Percentiles rank a stretch among this genome's conserved stretches.
Evolutionary conservation across 2,888 invertebrate species (phyloP).

Genomic region (Darwinula stevensoni): DNA sequence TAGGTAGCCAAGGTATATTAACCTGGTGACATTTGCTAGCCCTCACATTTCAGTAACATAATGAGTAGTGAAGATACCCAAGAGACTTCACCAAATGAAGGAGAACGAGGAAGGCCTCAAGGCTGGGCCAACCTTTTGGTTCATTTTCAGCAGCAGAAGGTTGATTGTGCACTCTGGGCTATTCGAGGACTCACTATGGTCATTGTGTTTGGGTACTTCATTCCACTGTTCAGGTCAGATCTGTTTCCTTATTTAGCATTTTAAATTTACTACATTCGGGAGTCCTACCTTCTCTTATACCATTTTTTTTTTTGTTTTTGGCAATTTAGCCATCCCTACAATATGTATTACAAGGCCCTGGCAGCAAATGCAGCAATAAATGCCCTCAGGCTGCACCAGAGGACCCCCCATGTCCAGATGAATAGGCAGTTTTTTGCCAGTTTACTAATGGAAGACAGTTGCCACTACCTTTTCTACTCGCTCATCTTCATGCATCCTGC

Average conservation of each 20-base stretch:
- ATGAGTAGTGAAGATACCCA: too few relatives aligned
- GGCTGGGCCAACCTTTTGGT: too few relatives aligned
- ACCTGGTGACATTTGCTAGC: too few relatives aligned
- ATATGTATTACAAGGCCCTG: constrained; percentile 66
- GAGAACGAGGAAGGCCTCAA: too few relatives aligned
- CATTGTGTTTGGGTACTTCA: constrained; percentile 49
- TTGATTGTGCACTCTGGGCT: constrained; percentile 60
- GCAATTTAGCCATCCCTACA: constrained; percentile 42
- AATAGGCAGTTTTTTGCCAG: constrained; percentile 49
- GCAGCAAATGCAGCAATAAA: constrained; percentile 80
- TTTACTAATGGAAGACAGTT: constrained; percentile 39
- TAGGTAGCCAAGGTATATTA: background rate
- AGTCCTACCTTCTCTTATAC: constrained; percentile 1
- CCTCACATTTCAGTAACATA: too few relatives aligned
- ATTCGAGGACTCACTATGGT: constrained; percentile 53
- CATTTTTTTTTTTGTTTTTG: constrained; percentile 16
- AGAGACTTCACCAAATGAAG: too few relatives aligned
- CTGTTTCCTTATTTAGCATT: constrained; percentile 4
- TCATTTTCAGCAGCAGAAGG: constrained; percentile 37
- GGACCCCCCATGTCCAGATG: constrained; percentile 53
- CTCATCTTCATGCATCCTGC: constrained; percentile 70
- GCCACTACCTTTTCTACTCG: constrained; percentile 84
- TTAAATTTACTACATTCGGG: background rate
- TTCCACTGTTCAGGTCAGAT: constrained; percentile 62
- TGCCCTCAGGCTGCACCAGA: constrained; percentile 74